phyloP scores from a whole-genome alignment of 2,888 invertebrate species.

The Julus scanicus region DNA sequence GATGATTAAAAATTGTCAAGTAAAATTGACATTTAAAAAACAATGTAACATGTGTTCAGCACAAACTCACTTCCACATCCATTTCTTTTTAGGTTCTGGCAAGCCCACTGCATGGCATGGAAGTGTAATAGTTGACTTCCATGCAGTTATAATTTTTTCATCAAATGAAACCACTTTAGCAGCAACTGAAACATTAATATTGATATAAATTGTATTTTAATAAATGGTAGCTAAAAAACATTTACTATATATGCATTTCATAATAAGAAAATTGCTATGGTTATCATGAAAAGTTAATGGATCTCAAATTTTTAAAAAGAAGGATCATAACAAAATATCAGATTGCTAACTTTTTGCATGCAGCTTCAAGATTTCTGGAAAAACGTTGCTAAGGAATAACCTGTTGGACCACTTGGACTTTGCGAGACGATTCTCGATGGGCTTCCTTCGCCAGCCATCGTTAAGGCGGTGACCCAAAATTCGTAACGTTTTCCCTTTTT shows the following conservation, averaged over 20 bases:
- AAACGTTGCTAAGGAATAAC: constrained; percentile 49
- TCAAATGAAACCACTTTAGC: constrained; percentile 96
- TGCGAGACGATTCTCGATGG: constrained; percentile 63
- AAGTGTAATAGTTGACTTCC: constrained; percentile 87
- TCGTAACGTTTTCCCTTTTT: constrained; percentile 63
- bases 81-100: constrained; percentile 88
- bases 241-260: too few relatives aligned
- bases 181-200: constrained; percentile 73
- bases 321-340: too few relatives aligned
- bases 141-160: constrained; percentile 71
- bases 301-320: too few relatives aligned
- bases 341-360: constrained; percentile 43
- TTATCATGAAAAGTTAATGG: too few relatives aligned
- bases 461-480: constrained; percentile 66
- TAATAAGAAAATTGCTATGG: too few relatives aligned
- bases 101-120: constrained; percentile 93
- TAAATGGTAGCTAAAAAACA: too few relatives aligned
- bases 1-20: neutral
- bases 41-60: too few relatives aligned
- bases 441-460: constrained; percentile 65
- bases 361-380: constrained; percentile 2
- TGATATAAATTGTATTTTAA: too few relatives aligned
- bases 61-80: constrained; percentile 69
- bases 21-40: neutral
- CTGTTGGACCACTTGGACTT: constrained; percentile 63